Evolutionary conservation across 2,888 invertebrate species (phyloP).

Genomic region (Beris chalybata): DNA sequence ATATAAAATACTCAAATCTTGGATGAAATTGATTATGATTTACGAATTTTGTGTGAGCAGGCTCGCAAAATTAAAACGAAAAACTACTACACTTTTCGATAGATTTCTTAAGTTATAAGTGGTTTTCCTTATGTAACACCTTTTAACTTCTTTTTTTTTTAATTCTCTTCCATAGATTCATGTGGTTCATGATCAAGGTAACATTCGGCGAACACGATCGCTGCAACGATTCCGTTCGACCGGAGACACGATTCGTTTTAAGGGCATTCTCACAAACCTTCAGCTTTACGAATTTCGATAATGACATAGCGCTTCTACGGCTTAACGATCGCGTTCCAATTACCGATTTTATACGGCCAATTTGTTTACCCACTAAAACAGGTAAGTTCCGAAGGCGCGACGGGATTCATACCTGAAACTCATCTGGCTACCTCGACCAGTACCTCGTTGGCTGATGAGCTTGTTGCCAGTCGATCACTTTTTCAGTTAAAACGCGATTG

Average conservation of each 20-base stretch:
- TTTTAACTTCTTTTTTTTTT: conserved; percentile 1
- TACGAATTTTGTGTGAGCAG: no score
- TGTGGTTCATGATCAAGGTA: conserved; percentile 92
- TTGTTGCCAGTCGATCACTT: no score
- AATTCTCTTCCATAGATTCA: conserved; percentile 65
- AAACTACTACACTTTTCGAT: no score
- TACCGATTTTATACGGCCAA: conserved; percentile 76
- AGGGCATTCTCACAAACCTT: conserved; percentile 78
- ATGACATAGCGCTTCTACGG: conserved; percentile 81
- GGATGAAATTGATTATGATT: no score
- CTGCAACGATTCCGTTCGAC: conserved; percentile 70
- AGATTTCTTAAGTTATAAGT: no score
- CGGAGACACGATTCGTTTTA: conserved; percentile 78
- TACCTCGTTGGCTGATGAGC: conserved; percentile 3
- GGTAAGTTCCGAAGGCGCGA: conserved; percentile 53
- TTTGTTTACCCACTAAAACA: conserved; percentile 73
- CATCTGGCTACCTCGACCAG: neutral
- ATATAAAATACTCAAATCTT: no score
- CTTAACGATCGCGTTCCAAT: conserved; percentile 81
- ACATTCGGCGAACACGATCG: conserved; percentile 87
- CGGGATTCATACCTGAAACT: neutral
- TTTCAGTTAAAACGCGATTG: conserved; percentile 5
- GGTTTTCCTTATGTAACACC: neutral
- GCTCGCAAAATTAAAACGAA: no score
- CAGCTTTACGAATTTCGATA: conserved; percentile 82